phyloP scores from a whole-genome alignment of 1,140 invertebrate species.

The Calosoma granatense region DNA sequence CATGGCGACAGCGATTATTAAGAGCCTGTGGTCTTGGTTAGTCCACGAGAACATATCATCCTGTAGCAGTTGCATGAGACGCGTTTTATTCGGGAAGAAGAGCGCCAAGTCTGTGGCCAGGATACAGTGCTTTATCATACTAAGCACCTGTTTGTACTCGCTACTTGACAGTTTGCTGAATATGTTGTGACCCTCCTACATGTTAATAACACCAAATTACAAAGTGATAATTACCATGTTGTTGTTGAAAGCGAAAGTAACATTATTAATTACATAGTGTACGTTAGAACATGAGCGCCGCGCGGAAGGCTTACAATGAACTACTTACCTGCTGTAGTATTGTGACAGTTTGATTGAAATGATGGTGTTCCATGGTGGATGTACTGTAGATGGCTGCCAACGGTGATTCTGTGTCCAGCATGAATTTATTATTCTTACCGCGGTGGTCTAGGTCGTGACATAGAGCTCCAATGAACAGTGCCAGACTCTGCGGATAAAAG shows the following conservation, averaged over 20 bases:
- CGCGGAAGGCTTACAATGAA: not conserved
- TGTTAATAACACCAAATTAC: not conserved
- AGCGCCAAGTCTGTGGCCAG: conserved; percentile 72
- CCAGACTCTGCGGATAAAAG: conserved; percentile 48
- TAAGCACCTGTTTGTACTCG: conserved; percentile 69
- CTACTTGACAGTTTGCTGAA: conserved; percentile 58
- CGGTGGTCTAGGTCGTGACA: conserved; percentile 80
- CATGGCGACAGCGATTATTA: conserved; percentile 68
- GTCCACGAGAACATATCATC: conserved; percentile 50
- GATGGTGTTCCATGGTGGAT: conserved; percentile 77
- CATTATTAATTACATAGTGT: not conserved
- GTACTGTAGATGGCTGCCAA: conserved; percentile 73
- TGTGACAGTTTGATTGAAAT: conserved; percentile 78
- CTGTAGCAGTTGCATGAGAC: conserved; percentile 47
- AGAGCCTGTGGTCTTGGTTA: conserved; percentile 46
- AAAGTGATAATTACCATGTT: conserved; percentile 4
- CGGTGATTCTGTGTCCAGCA: conserved; percentile 70
- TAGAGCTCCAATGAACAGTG: conserved; percentile 65
- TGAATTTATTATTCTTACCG: conserved; percentile 76
- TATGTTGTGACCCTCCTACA: conserved; percentile 69
- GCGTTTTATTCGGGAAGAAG: conserved; percentile 67
- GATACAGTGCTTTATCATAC: conserved; percentile 69
- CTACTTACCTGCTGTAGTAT: conserved; percentile 38
- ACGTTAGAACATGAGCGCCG: not conserved
- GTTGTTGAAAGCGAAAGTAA: not conserved